Conservation (phyloP, 2,113 vertebrate genomes). For the Microtus montanus region DNA sequence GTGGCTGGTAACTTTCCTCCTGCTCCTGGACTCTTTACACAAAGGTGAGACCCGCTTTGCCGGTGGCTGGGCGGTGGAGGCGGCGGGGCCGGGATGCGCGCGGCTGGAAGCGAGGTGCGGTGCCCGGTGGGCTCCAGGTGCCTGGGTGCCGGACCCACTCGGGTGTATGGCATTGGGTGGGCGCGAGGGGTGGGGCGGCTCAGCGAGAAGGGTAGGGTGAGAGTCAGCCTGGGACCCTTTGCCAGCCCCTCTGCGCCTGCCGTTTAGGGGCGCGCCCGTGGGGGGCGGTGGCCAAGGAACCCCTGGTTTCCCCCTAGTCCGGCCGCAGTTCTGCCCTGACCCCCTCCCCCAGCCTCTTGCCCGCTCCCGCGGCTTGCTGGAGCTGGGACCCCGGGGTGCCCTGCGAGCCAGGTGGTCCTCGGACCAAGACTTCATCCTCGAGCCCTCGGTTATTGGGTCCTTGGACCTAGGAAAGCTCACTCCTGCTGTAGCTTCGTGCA, state of each 20-base stretch:
- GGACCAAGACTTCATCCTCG: slow-evolving; percentile 12
- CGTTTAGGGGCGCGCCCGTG: slow-evolving; percentile 45
- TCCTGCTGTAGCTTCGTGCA: not conserved
- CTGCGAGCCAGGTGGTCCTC: not conserved
- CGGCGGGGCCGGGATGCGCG: slow-evolving; percentile 11
- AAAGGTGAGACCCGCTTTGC: slow-evolving; percentile 88
- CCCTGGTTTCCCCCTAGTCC: not conserved
- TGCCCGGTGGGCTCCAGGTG: slow-evolving; percentile 20
- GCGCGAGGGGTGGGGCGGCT: slow-evolving; percentile 11
- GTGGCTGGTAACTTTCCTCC: slow-evolving; percentile 99
- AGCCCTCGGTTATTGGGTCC: not conserved
- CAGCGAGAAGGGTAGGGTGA: not conserved
- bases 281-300: not conserved
- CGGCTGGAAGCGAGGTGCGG: not conserved
- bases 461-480: slow-evolving; percentile 21
- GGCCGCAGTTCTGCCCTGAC: slow-evolving; percentile 42
- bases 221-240: slow-evolving; percentile 15
- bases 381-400: slow-evolving; percentile 57
- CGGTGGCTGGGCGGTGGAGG: not conserved
- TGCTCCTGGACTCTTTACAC: slow-evolving; percentile 97
- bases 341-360: slow-evolving; percentile 58
- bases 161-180: not conserved
- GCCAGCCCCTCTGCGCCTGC: not conserved
- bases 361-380: slow-evolving; percentile 15
- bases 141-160: not conserved